Conservation (phyloP, 2,797 vertebrate species). For the Myiothlypis coronata region DNA sequence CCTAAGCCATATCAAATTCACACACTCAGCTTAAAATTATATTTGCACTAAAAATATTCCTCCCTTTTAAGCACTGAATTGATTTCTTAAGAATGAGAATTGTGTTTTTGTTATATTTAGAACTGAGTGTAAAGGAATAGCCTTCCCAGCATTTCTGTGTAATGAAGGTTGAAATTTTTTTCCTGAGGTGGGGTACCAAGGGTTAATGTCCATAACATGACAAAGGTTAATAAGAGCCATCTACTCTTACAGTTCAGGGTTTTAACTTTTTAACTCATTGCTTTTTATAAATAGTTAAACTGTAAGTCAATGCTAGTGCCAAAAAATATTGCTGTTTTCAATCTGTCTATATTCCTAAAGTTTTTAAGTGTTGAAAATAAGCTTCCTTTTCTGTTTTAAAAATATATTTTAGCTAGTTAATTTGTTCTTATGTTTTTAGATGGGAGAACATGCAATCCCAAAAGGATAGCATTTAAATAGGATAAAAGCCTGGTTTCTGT, state of each 20-base stretch:
- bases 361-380: not conserved
- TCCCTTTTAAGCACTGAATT: not conserved
- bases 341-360: not conserved
- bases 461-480: not conserved
- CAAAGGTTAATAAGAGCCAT: not conserved
- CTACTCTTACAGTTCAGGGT: not conserved
- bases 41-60: not conserved
- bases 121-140: not conserved
- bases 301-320: not conserved
- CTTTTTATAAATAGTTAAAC: not conserved
- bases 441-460: not conserved
- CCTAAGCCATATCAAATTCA: not conserved
- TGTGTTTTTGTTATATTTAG: not conserved
- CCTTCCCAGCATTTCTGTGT: not conserved
- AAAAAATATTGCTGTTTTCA: not conserved
- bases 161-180: not conserved
- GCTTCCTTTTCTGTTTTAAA: not conserved
- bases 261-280: not conserved
- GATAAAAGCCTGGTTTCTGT: not conserved
- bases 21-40: not conserved
- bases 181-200: not conserved
- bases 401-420: not conserved
- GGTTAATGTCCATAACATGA: not conserved
- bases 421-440: not conserved
- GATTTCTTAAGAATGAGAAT: not conserved